Evolutionary conservation across 1,140 invertebrate species (phyloP).

Genomic region (Prorops nasuta): DNA sequence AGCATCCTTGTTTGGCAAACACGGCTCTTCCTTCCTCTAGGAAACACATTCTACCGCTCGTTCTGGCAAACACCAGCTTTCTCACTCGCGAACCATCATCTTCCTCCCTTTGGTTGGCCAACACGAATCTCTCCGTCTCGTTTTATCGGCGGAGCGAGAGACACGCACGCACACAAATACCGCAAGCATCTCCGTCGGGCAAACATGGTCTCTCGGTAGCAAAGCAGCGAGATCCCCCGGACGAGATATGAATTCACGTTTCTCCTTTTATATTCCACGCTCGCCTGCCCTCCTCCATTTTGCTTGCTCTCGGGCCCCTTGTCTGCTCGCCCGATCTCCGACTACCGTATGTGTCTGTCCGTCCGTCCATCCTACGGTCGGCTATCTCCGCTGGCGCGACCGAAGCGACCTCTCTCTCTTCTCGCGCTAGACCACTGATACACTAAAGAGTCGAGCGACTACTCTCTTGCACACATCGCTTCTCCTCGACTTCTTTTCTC

Average conservation of each 20-base stretch:
- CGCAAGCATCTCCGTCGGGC: conserved; percentile 29
- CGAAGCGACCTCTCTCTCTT: conserved; percentile 10
- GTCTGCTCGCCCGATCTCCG: conserved; percentile 52
- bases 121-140: background rate
- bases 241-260: conserved; percentile 54
- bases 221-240: conserved; percentile 52
- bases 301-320: conserved; percentile 34
- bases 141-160: background rate
- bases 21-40: too few relatives aligned
- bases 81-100: background rate
- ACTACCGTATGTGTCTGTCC: conserved; percentile 57
- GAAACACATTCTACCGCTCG: too few relatives aligned
- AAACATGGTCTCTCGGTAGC: conserved; percentile 55
- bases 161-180: too few relatives aligned
- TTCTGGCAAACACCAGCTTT: too few relatives aligned
- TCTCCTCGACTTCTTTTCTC: conserved; percentile 1
- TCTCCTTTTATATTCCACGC: conserved; percentile 56
- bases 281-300: conserved; percentile 54
- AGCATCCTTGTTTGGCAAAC: background rate
- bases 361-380: too few relatives aligned
- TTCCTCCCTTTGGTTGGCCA: background rate
- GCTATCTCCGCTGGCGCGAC: conserved; percentile 33
- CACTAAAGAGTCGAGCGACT: too few relatives aligned
- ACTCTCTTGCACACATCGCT: too few relatives aligned
- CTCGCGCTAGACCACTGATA: too few relatives aligned